These are phyloP conservation scores for Aldabrachelys gigantea DNA, from an alignment of 2,113 vertebrate genomes.

Conservation along the genomic window DNA sequence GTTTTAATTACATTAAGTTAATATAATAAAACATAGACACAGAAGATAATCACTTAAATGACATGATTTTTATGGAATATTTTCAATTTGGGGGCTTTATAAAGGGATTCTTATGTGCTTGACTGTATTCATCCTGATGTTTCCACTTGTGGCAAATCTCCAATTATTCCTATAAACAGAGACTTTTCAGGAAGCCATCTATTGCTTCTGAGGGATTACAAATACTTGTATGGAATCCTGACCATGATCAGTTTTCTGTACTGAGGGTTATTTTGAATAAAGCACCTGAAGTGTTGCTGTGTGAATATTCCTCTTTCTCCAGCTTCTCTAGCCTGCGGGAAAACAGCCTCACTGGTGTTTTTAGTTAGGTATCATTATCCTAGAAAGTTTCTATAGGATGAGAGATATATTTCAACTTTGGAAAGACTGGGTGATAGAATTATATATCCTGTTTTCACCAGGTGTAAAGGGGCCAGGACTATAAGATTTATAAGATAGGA, in stretches of 20 bases:
- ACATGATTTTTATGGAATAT: neutral
- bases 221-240: neutral
- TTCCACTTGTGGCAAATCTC: neutral
- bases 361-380: neutral
- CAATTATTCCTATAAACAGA: neutral
- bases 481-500: neutral
- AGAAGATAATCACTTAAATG: neutral
- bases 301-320: neutral
- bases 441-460: neutral
- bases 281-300: neutral
- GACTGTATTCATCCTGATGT: rapidly evolving
- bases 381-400: neutral
- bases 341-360: neutral
- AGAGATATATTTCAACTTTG: neutral
- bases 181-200: neutral
- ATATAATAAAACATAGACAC: neutral
- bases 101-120: neutral
- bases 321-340: neutral
- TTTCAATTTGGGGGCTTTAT: neutral
- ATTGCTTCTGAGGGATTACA: neutral
- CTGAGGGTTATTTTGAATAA: neutral
- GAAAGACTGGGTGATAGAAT: neutral
- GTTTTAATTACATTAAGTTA: neutral
- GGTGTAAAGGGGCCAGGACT: neutral
- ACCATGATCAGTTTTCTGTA: neutral